Percentiles rank a stretch among this genome's conserved stretches.
phyloP scores from a whole-genome alignment of 2,888 invertebrate species.

The Pycnomerus fuliginosus region DNA sequence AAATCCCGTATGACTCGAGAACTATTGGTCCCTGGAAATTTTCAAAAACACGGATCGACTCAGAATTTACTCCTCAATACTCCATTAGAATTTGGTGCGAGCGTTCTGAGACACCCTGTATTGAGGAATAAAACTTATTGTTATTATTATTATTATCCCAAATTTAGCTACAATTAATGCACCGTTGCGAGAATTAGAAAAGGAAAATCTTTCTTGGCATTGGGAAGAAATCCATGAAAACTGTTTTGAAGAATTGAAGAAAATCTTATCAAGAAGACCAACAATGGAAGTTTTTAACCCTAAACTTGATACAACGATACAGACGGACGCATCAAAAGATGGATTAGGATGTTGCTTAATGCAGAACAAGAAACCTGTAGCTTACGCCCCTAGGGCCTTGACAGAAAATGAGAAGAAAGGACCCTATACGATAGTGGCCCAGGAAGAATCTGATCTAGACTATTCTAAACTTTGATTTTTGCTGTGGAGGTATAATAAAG shows the following conservation, averaged over 20 bases:
- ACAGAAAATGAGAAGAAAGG: constrained; percentile 25
- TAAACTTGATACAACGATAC: constrained; percentile 17
- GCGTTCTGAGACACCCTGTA: too few relatives aligned
- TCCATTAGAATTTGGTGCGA: too few relatives aligned
- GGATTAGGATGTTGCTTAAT: constrained; percentile 25
- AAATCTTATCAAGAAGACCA: constrained; percentile 17
- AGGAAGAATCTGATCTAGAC: too few relatives aligned
- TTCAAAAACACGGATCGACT: too few relatives aligned
- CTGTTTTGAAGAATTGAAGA: constrained; percentile 17
- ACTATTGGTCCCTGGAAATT: too few relatives aligned
- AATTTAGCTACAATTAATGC: constrained; percentile 25
- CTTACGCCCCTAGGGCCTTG: constrained; percentile 25
- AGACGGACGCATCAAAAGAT: constrained; percentile 24
- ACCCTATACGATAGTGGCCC: too few relatives aligned
- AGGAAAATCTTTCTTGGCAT: constrained; percentile 16
- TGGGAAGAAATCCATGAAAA: constrained; percentile 19
- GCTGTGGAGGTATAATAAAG: too few relatives aligned
- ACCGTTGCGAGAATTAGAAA: constrained; percentile 26
- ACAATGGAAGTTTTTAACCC: constrained; percentile 22
- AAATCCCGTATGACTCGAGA: too few relatives aligned
- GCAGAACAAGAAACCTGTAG: constrained; percentile 24
- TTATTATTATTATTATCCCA: constrained; percentile 23
- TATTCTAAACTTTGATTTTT: too few relatives aligned
- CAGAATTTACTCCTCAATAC: too few relatives aligned
- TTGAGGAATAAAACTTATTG: constrained; percentile 28